Base-by-base conservation (phyloP, 2,113 vertebrate genomes). In the Plecturocebus donacophilus region DNA sequence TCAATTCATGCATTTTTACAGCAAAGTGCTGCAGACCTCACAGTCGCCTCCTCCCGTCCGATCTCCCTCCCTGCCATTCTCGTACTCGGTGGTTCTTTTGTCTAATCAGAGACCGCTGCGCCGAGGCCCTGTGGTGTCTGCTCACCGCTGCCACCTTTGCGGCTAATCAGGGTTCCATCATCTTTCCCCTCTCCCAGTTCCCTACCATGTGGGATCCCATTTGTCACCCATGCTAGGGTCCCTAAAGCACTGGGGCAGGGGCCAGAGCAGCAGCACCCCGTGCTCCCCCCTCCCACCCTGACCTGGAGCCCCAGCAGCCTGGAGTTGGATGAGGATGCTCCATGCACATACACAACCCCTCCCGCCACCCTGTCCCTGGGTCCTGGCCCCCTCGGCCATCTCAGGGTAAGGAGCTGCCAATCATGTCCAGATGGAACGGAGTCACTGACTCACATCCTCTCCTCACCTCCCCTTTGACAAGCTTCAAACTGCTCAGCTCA, bases 311-410 rank as follows among this genome's bases (percentile, higher is more conserved):
- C n/a, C 58, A 42, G 68, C 6, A 5, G 14, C 64, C 71, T 12
- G 54, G 13, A 27, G 32, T n/a, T 19, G 38, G 82, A 4, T 40
- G 40, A 61, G 17, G 3, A 2, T 1, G 11, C 49, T 64, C 12
- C 27, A 64, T 13, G 3, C 35, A 21, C 83, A 13, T 45, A 11
- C 47, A 27, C 52, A 52, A 1, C 49, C 12, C 52, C 49, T 3
- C 52, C 83, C 32, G 30, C 16, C 0, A 10, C 13, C 25, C 30
- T 0, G 1, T 23, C 38, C 13, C 52, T 0, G 21, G 40, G 47
- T 21, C 40, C 32, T 0, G 0, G 30, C 70, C 25, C 40, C 40
- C 45, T 0, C 0, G 20, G 49, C 75, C 20, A 1, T 8, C 56
- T 66, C 13, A 16, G 13, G 45, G 32, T 27, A 9, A 54, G 38